A percentile compares a stretch with the other conserved stretches of the same genome.
Conservation (phyloP, 2,888 invertebrate species). For the Arenicola marina region DNA sequence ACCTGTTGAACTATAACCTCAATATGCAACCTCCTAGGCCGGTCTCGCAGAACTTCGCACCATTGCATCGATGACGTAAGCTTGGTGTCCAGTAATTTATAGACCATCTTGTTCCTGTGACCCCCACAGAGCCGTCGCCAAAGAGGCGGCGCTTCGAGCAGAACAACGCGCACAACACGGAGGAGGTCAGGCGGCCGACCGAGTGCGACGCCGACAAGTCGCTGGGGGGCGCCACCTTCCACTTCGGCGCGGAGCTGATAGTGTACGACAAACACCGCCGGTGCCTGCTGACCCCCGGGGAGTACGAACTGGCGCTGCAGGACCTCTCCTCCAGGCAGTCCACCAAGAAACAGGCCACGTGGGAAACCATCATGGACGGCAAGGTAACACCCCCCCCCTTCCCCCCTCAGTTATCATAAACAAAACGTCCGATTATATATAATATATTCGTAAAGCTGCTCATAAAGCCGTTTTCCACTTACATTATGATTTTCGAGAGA, state of each 20-base stretch:
- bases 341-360: slow-evolving; percentile 74
- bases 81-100: no score
- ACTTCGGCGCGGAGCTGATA: slow-evolving; percentile 66
- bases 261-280: slow-evolving; percentile 88
- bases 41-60: no score
- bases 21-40: no score
- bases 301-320: slow-evolving; percentile 74
- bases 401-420: no score
- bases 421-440: no score
- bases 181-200: neutral
- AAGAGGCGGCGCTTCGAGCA: slow-evolving; percentile 1
- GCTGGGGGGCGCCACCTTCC: neutral
- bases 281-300: slow-evolving; percentile 84
- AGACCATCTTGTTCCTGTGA: no score
- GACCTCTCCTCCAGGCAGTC: slow-evolving; percentile 67
- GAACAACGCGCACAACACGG: neutral
- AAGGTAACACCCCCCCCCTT: slow-evolving; percentile 55
- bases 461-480: no score
- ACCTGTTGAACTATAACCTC: no score
- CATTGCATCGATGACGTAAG: no score
- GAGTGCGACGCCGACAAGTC: neutral
- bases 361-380: slow-evolving; percentile 71
- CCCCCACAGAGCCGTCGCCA: slow-evolving; percentile 12
- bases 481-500: no score
- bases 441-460: neutral